Conservation (phyloP, 2,888 invertebrate species). For the Cephus sareptanus region DNA sequence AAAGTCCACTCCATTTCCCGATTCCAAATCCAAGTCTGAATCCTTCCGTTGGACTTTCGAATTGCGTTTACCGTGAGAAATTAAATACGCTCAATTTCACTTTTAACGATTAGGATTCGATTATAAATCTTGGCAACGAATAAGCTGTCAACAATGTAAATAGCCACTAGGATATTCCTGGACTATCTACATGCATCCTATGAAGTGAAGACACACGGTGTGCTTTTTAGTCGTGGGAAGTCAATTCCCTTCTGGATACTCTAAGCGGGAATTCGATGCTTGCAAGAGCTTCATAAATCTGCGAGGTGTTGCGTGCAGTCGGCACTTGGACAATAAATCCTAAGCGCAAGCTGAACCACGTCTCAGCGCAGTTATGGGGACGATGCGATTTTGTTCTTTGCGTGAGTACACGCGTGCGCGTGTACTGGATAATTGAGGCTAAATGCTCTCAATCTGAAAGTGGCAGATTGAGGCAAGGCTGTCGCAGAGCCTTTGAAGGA, state of each 20-base stretch:
- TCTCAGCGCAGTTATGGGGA: too few relatives aligned
- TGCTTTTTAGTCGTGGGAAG: too few relatives aligned
- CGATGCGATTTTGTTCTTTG: too few relatives aligned
- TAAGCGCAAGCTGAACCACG: conserved; percentile 26
- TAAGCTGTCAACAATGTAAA: too few relatives aligned
- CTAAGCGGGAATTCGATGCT: conserved; percentile 35
- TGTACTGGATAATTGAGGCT: conserved; percentile 22
- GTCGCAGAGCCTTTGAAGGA: not conserved
- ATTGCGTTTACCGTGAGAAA: conserved; percentile 2
- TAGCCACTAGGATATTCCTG: too few relatives aligned
- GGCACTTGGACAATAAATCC: conserved; percentile 49
- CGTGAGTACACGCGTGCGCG: not conserved
- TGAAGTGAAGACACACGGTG: too few relatives aligned
- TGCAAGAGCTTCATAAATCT: conserved; percentile 47
- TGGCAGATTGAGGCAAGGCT: not conserved
- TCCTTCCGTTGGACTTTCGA: not conserved
- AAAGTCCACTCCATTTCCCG: not conserved
- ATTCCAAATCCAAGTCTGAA: conserved; percentile 7
- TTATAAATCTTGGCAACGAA: too few relatives aligned
- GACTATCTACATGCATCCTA: too few relatives aligned
- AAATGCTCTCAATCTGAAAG: conserved; percentile 20
- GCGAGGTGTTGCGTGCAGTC: conserved; percentile 45
- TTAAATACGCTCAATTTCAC: conserved; percentile 10
- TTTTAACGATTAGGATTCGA: too few relatives aligned
- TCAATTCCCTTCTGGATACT: conserved; percentile 43